These are phyloP conservation scores for Cyanistes caeruleus DNA, from an alignment of 2,113 vertebrate species.

Conservation along the genomic window DNA sequence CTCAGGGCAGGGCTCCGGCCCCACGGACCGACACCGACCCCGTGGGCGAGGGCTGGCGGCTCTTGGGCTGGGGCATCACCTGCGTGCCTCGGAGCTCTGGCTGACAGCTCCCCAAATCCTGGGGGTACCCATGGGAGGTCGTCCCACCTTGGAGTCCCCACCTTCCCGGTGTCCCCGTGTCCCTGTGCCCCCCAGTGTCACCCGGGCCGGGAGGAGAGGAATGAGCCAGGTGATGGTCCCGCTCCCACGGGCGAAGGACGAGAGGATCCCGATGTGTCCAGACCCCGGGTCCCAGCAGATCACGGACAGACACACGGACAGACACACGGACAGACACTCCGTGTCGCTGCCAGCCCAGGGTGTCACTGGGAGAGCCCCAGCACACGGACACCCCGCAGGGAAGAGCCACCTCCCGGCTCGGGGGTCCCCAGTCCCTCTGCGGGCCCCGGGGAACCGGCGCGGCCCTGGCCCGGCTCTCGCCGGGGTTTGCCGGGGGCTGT, in stretches of 20 bases:
- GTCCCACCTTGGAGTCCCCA: no score
- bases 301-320: no score
- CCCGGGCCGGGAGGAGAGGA: not conserved
- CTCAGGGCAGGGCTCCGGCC: no score
- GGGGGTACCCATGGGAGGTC: rapidly evolving
- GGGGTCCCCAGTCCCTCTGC: not conserved
- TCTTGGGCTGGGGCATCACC: not conserved
- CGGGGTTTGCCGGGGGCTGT: not conserved
- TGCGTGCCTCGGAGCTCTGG: rapidly evolving
- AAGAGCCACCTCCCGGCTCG: not conserved
- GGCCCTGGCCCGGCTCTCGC: rapidly evolving
- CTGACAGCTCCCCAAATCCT: not conserved
- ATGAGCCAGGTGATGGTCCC: rapidly evolving
- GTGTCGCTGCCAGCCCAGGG: not conserved
- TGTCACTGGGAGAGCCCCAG: rapidly evolving
- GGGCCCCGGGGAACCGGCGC: rapidly evolving
- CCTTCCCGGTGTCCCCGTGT: rapidly evolving
- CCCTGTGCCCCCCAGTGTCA: not conserved
- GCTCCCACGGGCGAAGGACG: rapidly evolving
- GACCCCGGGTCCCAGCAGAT: rapidly evolving
- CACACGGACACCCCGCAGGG: rapidly evolving
- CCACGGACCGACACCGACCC: rapidly evolving
- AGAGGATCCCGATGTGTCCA: not conserved
- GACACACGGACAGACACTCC: no score
- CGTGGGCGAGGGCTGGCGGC: rapidly evolving